Evolutionary conservation across 2,797 vertebrate species (phyloP).

Genomic region (Falco peregrinus): DNA sequence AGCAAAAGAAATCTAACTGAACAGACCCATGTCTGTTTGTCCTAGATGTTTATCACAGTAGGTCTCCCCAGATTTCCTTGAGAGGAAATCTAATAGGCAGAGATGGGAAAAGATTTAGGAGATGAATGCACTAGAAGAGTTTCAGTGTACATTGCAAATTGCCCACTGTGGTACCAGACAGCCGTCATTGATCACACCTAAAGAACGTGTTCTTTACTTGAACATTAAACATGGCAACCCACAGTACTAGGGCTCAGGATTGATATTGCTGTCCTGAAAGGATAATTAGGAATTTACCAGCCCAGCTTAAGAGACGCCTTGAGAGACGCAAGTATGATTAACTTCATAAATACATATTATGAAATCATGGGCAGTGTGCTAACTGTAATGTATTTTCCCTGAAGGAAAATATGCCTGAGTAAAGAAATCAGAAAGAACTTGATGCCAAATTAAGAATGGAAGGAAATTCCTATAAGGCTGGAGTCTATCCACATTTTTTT

Average conservation of each 20-base stretch:
- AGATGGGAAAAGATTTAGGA: not conserved
- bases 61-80: not conserved
- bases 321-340: not conserved
- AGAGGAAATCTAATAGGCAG: not conserved
- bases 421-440: not conserved
- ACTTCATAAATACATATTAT: not conserved
- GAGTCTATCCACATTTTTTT: not conserved
- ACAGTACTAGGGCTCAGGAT: not conserved
- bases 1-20: not conserved
- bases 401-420: slow-evolving; percentile 20
- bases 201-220: not conserved
- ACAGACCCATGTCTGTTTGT: not conserved
- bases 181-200: not conserved
- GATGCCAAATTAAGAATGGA: not conserved
- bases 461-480: not conserved
- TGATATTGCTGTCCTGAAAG: not conserved
- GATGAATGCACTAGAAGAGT: not conserved
- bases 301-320: not conserved
- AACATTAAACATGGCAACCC: not conserved
- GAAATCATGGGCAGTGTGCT: slow-evolving; percentile 19
- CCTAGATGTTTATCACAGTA: not conserved
- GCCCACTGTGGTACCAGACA: not conserved
- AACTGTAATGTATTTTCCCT: slow-evolving; percentile 9
- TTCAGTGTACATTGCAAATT: not conserved
- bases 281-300: slow-evolving; percentile 33